A percentile compares a stretch with the other conserved stretches of the same genome.
phyloP scores from a whole-genome alignment of 2,888 invertebrate genomes.

The Macrophya annulata region DNA sequence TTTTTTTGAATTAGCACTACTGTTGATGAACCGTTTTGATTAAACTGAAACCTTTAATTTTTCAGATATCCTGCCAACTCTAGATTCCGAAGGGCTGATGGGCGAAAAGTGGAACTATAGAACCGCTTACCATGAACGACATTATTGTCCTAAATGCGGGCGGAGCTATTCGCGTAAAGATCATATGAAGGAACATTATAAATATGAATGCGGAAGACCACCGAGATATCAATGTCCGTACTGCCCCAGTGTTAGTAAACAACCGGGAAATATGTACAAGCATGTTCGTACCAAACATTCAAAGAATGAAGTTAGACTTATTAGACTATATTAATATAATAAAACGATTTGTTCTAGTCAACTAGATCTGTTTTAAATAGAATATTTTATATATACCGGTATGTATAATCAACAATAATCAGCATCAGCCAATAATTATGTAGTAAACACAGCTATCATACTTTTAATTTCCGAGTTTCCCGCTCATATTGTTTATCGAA shows the following conservation, averaged over 20 bases:
- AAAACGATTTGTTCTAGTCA: constrained; percentile 14
- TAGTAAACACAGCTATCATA: not conserved
- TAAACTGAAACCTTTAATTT: constrained; percentile 43
- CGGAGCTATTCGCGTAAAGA: constrained; percentile 74
- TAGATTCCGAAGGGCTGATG: constrained; percentile 5
- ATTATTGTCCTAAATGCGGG: constrained; percentile 72
- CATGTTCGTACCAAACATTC: constrained; percentile 67
- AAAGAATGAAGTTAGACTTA: constrained; percentile 42
- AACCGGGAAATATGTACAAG: constrained; percentile 72
- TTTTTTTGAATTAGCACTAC: not conserved
- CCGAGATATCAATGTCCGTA: constrained; percentile 75
- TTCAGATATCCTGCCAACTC: constrained; percentile 12
- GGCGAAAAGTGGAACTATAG: not conserved
- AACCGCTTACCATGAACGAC: not conserved
- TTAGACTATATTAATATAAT: constrained; percentile 40
- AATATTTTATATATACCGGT: not conserved
- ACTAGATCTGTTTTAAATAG: not conserved
- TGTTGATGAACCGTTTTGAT: not conserved
- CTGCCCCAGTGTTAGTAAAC: constrained; percentile 71
- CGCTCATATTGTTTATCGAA: not conserved
- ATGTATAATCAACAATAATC: not conserved
- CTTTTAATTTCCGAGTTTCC: not conserved
- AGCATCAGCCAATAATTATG: not conserved
- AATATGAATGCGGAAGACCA: constrained; percentile 79
- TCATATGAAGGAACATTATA: constrained; percentile 77